phyloP scores from a whole-genome alignment of 2,888 invertebrate species.

The Thalpophila matura region DNA sequence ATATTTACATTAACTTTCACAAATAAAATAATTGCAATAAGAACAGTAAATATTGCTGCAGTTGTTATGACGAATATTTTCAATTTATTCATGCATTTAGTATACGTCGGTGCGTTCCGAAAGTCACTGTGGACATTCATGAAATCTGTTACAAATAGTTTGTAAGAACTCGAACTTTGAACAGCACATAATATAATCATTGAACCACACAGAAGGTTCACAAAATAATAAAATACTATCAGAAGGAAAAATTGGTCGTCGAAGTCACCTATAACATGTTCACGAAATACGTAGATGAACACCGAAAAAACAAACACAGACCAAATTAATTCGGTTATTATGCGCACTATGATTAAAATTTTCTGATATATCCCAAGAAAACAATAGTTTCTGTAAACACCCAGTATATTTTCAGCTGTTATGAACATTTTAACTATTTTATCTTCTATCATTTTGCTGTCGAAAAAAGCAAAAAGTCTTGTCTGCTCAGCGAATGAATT shows the following conservation, averaged over 20 bases:
- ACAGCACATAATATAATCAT: neutral
- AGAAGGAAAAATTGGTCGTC: no score
- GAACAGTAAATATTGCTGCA: no score
- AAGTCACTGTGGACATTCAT: neutral
- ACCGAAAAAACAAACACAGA: no score
- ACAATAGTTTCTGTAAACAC: slow-evolving; percentile 17
- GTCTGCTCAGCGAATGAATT: neutral
- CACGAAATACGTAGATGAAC: no score
- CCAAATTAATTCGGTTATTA: no score
- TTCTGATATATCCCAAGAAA: neutral
- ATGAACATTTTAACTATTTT: slow-evolving; percentile 3
- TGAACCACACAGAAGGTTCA: neutral
- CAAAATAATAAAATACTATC: no score
- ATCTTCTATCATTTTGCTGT: neutral
- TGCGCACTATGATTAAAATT: neutral
- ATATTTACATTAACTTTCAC: no score
- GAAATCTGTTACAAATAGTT: neutral
- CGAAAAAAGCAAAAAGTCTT: neutral
- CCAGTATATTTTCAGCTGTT: slow-evolving; percentile 22
- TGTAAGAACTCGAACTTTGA: neutral
- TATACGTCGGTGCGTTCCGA: neutral
- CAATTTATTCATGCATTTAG: neutral
- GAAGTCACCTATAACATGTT: no score
- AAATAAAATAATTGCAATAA: no score
- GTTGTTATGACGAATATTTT: neutral